Evolutionary conservation across 2,888 invertebrate species (phyloP).

Genomic region (Ochropleura plecta): DNA sequence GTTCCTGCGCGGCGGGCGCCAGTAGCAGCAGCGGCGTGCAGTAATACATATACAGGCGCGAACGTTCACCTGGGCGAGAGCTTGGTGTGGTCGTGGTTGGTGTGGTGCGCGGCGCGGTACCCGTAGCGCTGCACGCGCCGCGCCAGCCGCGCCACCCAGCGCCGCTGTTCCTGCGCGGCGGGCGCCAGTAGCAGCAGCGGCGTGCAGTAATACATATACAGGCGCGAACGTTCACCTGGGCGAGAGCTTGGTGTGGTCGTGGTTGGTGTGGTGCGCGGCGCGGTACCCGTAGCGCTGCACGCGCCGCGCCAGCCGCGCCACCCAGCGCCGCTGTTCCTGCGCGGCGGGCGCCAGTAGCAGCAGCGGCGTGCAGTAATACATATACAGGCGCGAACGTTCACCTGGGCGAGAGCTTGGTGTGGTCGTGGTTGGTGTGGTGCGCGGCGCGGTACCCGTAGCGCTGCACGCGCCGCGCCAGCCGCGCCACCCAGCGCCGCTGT

Average conservation of each 20-base stretch:
- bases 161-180: slow-evolving; percentile 92
- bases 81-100: too few species aligned
- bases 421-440: slow-evolving; percentile 90
- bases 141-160: background rate
- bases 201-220: too few species aligned
- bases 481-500: slow-evolving; percentile 93
- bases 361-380: slow-evolving; percentile 93
- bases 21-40: too few species aligned
- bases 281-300: slow-evolving; percentile 92
- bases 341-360: slow-evolving; percentile 96
- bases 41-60: too few species aligned
- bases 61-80: too few species aligned
- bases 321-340: slow-evolving; percentile 84
- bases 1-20: slow-evolving; percentile 84
- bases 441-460: slow-evolving; percentile 98
- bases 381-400: background rate
- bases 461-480: slow-evolving; percentile 92
- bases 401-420: slow-evolving; percentile 79
- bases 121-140: slow-evolving; percentile 83
- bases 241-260: too few species aligned
- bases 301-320: background rate
- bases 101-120: slow-evolving; percentile 92
- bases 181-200: too few species aligned
- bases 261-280: slow-evolving; percentile 87
- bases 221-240: too few species aligned